Base-by-base conservation (phyloP, 2,888 invertebrate species). In the Dioctria linearis region DNA sequence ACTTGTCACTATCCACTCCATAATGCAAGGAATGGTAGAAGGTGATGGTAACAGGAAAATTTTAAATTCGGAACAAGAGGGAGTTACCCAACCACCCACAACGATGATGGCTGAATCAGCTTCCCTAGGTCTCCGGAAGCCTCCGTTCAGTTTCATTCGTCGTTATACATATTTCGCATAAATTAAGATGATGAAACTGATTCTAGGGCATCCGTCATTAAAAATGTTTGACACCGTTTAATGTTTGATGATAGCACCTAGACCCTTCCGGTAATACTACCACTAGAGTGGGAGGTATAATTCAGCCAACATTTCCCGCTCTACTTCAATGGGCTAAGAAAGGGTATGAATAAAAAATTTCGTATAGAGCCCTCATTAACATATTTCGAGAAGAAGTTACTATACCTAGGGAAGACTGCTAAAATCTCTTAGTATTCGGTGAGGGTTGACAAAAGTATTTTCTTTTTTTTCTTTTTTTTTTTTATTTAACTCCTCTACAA, bases 341-440 rank as follows among this genome's bases (percentile, higher is more conserved):
- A 59, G 75, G 75, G 75, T 61, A 75, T 75, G 75, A 75, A 75
- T 75, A 75, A 75, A 75, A 75, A 75, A 59, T 61, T 75, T 8
- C 43, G 25, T 57, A 46, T 75, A 61, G 61, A 75, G 75, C 43
- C 51, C 57, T 75, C 75, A 75, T 75, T 75, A 75, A 75, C 75
- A 75, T 75, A 59, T 75, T 61, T 75, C 43, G 49, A 57, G 59
- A 59, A 37, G 71, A 11, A 39, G 71, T 25, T 25, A 25, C 25
- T 25, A 42, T 40, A n/a, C 71, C 37, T 39, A 46, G 51, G 73
- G 6, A n/a, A 40, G n/a, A 13, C 57, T 57, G 13, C 69, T 25
- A 51, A 46, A 13, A 51, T 69, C 75, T 43, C 11, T 75, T 59
- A 75, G 59, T 75, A 75, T 75, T 57, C 75, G 43, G 5, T 8